Evolutionary conservation across 2,888 invertebrate genomes (phyloP).

Genomic region (Drosophila limbata): DNA sequence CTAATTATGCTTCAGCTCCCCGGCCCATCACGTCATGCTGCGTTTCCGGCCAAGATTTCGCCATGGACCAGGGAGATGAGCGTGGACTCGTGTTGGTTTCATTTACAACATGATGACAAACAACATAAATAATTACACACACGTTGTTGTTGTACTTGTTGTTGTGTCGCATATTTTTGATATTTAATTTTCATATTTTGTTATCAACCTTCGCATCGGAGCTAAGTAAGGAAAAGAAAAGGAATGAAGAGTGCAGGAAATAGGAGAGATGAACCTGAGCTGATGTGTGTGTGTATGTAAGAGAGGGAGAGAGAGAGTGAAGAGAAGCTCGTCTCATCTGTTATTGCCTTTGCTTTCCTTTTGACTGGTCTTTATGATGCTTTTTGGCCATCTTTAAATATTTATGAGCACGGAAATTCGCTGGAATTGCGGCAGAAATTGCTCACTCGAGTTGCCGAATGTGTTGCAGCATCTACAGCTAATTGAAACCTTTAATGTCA

Average conservation of each 20-base stretch:
- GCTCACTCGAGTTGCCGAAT: not conserved
- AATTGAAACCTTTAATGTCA: constrained; percentile 78
- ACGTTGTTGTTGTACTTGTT: constrained; percentile 23
- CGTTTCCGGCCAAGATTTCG: constrained; percentile 55
- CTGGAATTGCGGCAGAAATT: constrained; percentile 23
- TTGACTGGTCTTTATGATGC: constrained; percentile 49
- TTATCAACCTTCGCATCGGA: constrained; percentile 41
- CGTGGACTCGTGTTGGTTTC: constrained; percentile 53
- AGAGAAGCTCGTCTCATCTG: constrained; percentile 25
- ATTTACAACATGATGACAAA: constrained; percentile 73
- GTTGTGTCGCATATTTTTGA: constrained; percentile 59
- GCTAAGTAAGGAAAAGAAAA: constrained; percentile 32
- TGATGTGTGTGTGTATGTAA: not conserved
- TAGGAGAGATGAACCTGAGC: not conserved
- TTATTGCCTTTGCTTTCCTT: constrained; percentile 47
- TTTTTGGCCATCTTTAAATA: constrained; percentile 61
- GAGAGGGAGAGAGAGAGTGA: not conserved
- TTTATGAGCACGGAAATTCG: constrained; percentile 57
- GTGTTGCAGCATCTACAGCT: constrained; percentile 51
- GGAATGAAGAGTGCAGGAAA: not conserved
- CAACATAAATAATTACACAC: constrained; percentile 73
- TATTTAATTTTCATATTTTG: constrained; percentile 72
- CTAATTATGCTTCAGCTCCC: constrained; percentile 50
- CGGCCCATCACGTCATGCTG: constrained; percentile 53
- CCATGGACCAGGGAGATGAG: constrained; percentile 32